These are phyloP conservation scores for Chromis chromis DNA, from an alignment of 2,797 vertebrate species.

Conservation along the genomic window DNA sequence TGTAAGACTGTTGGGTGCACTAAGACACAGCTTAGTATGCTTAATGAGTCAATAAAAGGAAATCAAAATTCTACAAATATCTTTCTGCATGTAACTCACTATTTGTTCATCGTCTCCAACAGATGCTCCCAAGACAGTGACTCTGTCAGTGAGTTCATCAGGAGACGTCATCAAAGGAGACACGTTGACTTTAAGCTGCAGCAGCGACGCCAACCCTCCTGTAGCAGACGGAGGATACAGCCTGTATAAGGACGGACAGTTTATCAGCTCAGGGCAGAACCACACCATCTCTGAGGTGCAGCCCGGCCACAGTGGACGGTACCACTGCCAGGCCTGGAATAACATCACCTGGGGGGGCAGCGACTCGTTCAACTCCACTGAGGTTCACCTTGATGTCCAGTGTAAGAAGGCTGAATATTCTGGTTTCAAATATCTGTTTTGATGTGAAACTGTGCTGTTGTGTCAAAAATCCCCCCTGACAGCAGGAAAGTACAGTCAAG, in stretches of 20 bases:
- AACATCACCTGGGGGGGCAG: constrained; percentile 43
- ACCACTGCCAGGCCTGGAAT: constrained; percentile 70
- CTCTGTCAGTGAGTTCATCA: constrained; percentile 51
- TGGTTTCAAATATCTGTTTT: not conserved
- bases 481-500: not conserved
- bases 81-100: no score
- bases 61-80: no score
- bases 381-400: constrained; percentile 53
- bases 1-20: no score
- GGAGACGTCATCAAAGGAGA: constrained; percentile 36
- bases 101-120: constrained; percentile 9
- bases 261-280: constrained; percentile 38
- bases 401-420: constrained; percentile 55
- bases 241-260: constrained; percentile 52
- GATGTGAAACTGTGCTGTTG: not conserved
- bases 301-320: constrained; percentile 64
- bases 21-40: no score
- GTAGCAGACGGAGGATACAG: constrained; percentile 50
- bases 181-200: constrained; percentile 58
- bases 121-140: constrained; percentile 64
- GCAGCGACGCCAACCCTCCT: constrained; percentile 66
- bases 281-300: constrained; percentile 57
- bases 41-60: no score
- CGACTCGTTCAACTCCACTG: constrained; percentile 36
- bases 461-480: not conserved